Percentiles rank a stretch among this genome's conserved stretches.
These are phyloP conservation scores for Coreoperca whiteheadi DNA, from an alignment of 2,113 vertebrate genomes.

Conservation along the genomic window DNA sequence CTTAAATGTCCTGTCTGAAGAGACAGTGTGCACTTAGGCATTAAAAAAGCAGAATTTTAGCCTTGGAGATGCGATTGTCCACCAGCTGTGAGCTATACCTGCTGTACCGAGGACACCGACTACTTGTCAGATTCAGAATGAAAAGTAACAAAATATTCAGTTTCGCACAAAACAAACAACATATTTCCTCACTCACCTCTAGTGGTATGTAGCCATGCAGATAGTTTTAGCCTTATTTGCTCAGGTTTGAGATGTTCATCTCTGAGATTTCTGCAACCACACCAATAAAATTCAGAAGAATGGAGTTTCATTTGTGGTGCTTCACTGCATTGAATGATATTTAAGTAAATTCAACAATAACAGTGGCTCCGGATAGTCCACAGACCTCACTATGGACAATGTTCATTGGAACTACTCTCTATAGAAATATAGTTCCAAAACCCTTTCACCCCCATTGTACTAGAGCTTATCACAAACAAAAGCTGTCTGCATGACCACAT, in stretches of 20 bases:
- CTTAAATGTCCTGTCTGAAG: conserved; percentile 27
- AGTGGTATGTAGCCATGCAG: background rate
- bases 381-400: too few species aligned
- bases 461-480: background rate
- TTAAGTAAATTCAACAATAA: background rate
- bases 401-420: background rate
- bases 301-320: too few species aligned
- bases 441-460: background rate
- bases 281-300: too few species aligned
- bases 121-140: background rate
- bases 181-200: background rate
- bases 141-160: background rate
- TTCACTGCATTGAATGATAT: background rate
- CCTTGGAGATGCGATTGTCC: conserved; percentile 13
- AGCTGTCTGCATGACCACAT: background rate
- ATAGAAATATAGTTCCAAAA: background rate
- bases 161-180: background rate
- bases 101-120: background rate
- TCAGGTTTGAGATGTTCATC: background rate
- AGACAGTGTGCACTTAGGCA: background rate
- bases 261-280: background rate
- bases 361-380: too few species aligned
- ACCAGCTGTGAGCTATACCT: conserved; percentile 1
- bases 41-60: conserved; percentile 18
- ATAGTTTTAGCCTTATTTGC: background rate